Percentiles rank a stretch among this genome's conserved stretches.
phyloP scores from a whole-genome alignment of 2,797 vertebrate species.

The Sebastolobus altivelis region DNA sequence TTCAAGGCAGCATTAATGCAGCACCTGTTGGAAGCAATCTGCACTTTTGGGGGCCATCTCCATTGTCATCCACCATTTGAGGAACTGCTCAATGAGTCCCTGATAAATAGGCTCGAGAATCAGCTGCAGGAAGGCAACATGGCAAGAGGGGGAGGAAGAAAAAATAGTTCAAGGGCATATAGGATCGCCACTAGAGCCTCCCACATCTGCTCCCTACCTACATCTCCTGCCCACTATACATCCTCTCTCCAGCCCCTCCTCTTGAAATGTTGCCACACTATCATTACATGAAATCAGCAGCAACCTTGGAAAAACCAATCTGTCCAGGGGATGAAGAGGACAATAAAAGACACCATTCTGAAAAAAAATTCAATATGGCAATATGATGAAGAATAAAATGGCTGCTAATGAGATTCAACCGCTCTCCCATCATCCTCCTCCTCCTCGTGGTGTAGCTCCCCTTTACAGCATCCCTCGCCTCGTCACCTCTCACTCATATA shows the following conservation, averaged over 20 bases:
- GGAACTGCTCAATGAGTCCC: slow-evolving; percentile 35
- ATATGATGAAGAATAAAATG: slow-evolving; percentile 56
- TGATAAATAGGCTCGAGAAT: slow-evolving; percentile 13
- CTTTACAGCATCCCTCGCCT: slow-evolving; percentile 15
- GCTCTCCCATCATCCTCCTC: slow-evolving; percentile 5
- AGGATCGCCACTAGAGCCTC: neutral
- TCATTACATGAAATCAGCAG: slow-evolving; percentile 69
- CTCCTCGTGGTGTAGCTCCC: neutral
- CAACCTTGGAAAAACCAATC: slow-evolving; percentile 60
- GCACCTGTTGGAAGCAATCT: slow-evolving; percentile 30
- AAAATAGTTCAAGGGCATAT: slow-evolving; percentile 45
- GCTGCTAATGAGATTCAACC: slow-evolving; percentile 58
- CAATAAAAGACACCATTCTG: slow-evolving; percentile 56
- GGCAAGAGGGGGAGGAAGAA: neutral
- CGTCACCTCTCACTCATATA: slow-evolving; percentile 5
- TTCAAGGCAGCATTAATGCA: slow-evolving; percentile 11
- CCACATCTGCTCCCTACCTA: neutral
- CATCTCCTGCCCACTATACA: neutral
- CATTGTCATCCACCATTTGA: slow-evolving; percentile 17
- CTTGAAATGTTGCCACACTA: slow-evolving; percentile 44
- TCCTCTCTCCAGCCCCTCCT: slow-evolving; percentile 9
- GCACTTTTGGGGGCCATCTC: slow-evolving; percentile 6
- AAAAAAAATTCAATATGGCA: slow-evolving; percentile 60
- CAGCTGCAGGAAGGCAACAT: slow-evolving; percentile 23
- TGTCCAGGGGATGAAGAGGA: slow-evolving; percentile 41